Evolutionary conservation across 2,888 invertebrate genomes (phyloP).

Genomic region (Heliothis peltigera): DNA sequence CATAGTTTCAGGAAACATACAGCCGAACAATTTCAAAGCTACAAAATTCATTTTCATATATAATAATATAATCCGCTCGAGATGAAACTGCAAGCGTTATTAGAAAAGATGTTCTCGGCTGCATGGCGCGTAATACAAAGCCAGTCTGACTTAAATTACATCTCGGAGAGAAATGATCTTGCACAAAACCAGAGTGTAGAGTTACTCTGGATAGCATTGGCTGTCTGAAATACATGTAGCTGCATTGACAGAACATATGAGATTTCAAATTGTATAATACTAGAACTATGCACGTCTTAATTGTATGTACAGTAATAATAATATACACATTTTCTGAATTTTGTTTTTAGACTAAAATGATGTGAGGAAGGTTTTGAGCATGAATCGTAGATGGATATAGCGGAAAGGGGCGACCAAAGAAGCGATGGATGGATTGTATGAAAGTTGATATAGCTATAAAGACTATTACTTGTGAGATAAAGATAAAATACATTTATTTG

Average conservation of each 20-base stretch:
- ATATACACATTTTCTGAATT: no score
- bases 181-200: conserved; percentile 24
- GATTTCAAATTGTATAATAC: conserved; percentile 2
- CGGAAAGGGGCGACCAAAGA: no score
- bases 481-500: no score
- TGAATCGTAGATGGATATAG: no score
- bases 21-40: conserved; percentile 11
- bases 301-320: no score
- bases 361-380: no score
- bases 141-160: conserved; percentile 49
- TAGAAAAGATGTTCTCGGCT: conserved; percentile 45
- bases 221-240: background rate
- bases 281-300: no score
- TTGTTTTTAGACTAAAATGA: no score
- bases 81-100: conserved; percentile 45
- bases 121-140: conserved; percentile 43
- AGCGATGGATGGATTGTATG: no score
- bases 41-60: conserved; percentile 16
- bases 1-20: background rate
- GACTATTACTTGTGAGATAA: no score
- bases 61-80: conserved; percentile 26
- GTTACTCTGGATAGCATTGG: conserved; percentile 27
- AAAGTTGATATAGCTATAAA: no score
- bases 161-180: conserved; percentile 45
- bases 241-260: conserved; percentile 2